Evolutionary conservation across 1,140 invertebrate genomes (phyloP).

Genomic region (Drosophila paulistorum): DNA sequence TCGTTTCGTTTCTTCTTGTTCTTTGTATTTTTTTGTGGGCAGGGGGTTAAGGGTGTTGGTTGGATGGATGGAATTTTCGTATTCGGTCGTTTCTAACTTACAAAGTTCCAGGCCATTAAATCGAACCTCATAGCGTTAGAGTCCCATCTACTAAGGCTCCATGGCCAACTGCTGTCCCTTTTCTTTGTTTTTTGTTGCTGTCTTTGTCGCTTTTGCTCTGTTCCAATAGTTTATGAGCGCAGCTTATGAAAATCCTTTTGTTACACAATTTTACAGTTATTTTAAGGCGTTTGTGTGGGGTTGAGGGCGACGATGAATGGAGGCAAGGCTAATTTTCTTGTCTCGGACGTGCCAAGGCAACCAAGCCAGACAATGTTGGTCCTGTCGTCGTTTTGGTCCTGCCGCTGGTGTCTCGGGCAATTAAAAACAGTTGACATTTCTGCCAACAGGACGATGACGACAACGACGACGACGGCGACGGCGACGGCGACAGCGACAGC

Average conservation of each 20-base stretch:
- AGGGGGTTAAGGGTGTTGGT: background rate
- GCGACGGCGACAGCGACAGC: constrained; percentile 8
- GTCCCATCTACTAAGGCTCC: background rate
- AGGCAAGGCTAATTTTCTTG: constrained; percentile 65
- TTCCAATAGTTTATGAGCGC: constrained; percentile 72
- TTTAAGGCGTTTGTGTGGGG: constrained; percentile 46
- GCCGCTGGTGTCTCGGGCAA: constrained; percentile 57
- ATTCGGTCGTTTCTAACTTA: constrained; percentile 9
- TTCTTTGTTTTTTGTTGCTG: background rate
- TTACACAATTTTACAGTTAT: constrained; percentile 79
- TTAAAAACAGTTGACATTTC: constrained; percentile 79
- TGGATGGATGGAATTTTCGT: background rate
- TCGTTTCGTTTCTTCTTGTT: constrained; percentile 22
- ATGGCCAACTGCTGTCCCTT: background rate
- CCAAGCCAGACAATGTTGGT: constrained; percentile 33
- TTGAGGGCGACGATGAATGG: background rate
- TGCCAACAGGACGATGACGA: constrained; percentile 55
- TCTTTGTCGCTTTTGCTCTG: constrained; percentile 1
- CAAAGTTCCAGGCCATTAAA: constrained; percentile 72
- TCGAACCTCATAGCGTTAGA: constrained; percentile 37
- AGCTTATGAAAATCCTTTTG: constrained; percentile 80
- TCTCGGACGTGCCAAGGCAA: constrained; percentile 66
- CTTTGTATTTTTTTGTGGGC: background rate
- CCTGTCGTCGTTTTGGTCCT: constrained; percentile 11
- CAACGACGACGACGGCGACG: constrained; percentile 12